Evolutionary conservation across 2,888 invertebrate genomes (phyloP).

Genomic region (Morpho helenor): DNA sequence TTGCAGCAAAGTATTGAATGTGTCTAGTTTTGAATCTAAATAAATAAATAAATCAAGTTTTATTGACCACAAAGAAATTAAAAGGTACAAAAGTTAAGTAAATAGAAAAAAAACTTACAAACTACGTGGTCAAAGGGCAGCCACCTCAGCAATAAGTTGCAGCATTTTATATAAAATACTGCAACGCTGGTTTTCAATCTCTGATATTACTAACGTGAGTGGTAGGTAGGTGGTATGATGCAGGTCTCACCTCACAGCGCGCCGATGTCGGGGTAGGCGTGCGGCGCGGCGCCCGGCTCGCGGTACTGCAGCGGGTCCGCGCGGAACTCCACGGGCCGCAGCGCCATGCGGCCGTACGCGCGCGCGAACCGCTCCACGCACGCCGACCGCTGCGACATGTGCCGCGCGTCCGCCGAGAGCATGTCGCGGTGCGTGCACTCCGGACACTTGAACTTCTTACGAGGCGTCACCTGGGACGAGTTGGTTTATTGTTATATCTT

Average conservation of each 20-base stretch:
- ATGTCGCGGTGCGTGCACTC: constrained; percentile 96
- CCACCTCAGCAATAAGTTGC: too few relatives aligned
- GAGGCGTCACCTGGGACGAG: constrained; percentile 88
- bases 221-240: too few relatives aligned
- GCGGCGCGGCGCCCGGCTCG: constrained; percentile 91
- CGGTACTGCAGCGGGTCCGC: constrained; percentile 97
- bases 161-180: too few relatives aligned
- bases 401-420: constrained; percentile 94
- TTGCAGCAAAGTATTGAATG: too few relatives aligned
- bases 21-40: too few relatives aligned
- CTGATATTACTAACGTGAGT: too few relatives aligned
- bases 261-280: constrained; percentile 91
- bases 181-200: too few relatives aligned
- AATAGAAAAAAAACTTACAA: too few relatives aligned
- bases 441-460: constrained; percentile 98
- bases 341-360: constrained; percentile 92
- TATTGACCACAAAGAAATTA: too few relatives aligned
- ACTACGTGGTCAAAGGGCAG: too few relatives aligned
- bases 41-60: too few relatives aligned
- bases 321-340: constrained; percentile 93
- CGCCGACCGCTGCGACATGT: constrained; percentile 95
- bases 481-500: neutral
- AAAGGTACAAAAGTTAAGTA: too few relatives aligned
- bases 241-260: constrained; percentile 78
- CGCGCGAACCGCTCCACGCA: constrained; percentile 90